Evolutionary conservation across 2,113 vertebrate species (phyloP).

Genomic region (Pteruthius melanotis): DNA sequence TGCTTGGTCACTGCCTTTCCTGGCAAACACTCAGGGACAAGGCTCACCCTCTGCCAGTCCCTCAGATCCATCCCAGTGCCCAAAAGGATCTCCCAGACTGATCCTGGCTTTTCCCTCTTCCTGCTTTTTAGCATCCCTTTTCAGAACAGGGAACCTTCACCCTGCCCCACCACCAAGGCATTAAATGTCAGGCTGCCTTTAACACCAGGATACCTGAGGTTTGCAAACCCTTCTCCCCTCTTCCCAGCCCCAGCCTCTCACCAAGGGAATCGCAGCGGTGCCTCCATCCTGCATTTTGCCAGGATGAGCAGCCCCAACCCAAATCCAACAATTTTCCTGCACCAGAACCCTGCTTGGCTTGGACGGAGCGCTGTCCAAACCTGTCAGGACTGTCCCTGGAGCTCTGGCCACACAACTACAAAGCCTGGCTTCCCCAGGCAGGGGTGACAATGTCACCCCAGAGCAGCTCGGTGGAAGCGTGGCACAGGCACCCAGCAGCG

Average conservation of each 20-base stretch:
- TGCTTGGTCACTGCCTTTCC: neutral
- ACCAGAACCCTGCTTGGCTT: neutral
- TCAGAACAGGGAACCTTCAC: neutral
- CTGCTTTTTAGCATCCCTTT: neutral
- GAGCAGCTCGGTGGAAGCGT: neutral
- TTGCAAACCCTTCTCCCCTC: neutral
- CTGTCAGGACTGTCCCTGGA: neutral
- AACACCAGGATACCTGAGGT: neutral
- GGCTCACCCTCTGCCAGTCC: neutral
- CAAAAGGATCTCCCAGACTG: neutral
- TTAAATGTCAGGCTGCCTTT: neutral
- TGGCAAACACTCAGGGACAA: rapidly evolving
- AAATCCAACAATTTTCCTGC: neutral
- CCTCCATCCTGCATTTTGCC: neutral
- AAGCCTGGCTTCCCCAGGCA: neutral
- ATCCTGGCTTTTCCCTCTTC: neutral
- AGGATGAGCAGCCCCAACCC: neutral
- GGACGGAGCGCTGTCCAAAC: neutral
- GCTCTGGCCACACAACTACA: neutral
- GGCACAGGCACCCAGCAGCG: neutral
- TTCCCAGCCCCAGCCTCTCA: neutral
- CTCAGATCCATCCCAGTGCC: neutral
- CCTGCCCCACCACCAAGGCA: neutral
- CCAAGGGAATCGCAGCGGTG: rapidly evolving
- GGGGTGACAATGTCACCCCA: neutral